Evolutionary conservation across 2,888 invertebrate species (phyloP).

Genomic region (Apotomis capreana): DNA sequence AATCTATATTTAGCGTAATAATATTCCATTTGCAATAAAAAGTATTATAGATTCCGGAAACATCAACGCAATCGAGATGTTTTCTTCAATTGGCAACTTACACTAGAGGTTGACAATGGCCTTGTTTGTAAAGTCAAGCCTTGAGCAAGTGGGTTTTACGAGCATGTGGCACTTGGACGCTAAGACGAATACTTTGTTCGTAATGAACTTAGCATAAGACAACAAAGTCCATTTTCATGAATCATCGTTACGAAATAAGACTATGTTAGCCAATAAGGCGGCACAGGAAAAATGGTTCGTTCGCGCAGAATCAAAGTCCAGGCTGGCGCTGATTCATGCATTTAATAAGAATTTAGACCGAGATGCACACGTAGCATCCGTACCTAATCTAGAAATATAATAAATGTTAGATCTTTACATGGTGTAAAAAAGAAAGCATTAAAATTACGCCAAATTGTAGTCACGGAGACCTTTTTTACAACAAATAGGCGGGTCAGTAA

Average conservation of each 20-base stretch:
- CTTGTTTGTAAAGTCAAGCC: constrained; percentile 6
- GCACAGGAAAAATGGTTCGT: constrained; percentile 43
- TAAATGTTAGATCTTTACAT: too few species aligned
- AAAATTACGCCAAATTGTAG: too few species aligned
- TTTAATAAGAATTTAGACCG: not conserved
- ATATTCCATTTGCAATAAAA: too few species aligned
- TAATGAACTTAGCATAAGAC: not conserved
- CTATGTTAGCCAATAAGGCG: constrained; percentile 15
- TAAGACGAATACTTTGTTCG: not conserved
- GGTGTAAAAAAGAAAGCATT: too few species aligned
- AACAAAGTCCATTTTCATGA: not conserved
- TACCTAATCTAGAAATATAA: too few species aligned
- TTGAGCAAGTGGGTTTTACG: constrained; percentile 15
- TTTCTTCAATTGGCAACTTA: too few species aligned
- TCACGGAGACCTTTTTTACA: too few species aligned
- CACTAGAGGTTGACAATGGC: constrained; percentile 21
- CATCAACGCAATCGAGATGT: too few species aligned
- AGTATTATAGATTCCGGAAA: too few species aligned
- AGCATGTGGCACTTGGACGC: not conserved
- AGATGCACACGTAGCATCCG: not conserved
- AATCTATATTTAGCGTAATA: too few species aligned
- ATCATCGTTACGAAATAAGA: not conserved
- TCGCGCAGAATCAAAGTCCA: constrained; percentile 32
- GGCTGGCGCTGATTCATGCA: constrained; percentile 1
- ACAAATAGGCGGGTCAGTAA: too few species aligned